Conservation (phyloP, 2,797 vertebrate genomes). For the Hippoglossus hippoglossus region DNA sequence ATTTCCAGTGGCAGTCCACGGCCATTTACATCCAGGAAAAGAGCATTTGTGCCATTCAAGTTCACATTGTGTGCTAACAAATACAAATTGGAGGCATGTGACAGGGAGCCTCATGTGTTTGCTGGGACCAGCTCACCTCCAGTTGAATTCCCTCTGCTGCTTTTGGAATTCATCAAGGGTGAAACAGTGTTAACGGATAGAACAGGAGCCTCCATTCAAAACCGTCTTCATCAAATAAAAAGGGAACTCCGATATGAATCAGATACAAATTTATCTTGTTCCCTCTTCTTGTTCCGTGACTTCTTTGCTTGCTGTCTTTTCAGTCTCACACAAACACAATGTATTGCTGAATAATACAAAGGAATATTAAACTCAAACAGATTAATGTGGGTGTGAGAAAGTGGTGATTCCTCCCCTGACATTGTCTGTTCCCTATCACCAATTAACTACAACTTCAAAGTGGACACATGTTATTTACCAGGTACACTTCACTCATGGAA, state of each 20-base stretch:
- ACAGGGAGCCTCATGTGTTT: constrained; percentile 41
- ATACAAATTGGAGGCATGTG: constrained; percentile 54
- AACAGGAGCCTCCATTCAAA: constrained; percentile 63
- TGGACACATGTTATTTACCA: too few species aligned
- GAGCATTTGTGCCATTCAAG: not conserved
- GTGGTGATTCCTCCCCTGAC: not conserved
- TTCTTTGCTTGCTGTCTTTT: constrained; percentile 24
- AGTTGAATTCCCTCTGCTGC: constrained; percentile 39
- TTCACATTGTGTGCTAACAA: constrained; percentile 43
- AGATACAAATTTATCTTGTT: constrained; percentile 40
- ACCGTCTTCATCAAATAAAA: constrained; percentile 25
- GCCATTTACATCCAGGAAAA: not conserved
- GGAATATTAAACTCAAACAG: too few species aligned
- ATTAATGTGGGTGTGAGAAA: not conserved
- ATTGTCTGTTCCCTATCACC: too few species aligned
- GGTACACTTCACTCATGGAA: too few species aligned
- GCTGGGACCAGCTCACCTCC: constrained; percentile 48
- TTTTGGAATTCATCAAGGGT: constrained; percentile 41
- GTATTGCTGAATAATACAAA: not conserved
- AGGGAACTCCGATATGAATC: constrained; percentile 48
- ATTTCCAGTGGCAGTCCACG: not conserved
- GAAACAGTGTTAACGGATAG: constrained; percentile 38
- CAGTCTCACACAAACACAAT: not conserved
- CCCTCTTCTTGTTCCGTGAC: constrained; percentile 62
- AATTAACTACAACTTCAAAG: too few species aligned